Evolutionary conservation across 2,113 vertebrate species (phyloP).

Genomic region (Gallinago jamesoni): DNA sequence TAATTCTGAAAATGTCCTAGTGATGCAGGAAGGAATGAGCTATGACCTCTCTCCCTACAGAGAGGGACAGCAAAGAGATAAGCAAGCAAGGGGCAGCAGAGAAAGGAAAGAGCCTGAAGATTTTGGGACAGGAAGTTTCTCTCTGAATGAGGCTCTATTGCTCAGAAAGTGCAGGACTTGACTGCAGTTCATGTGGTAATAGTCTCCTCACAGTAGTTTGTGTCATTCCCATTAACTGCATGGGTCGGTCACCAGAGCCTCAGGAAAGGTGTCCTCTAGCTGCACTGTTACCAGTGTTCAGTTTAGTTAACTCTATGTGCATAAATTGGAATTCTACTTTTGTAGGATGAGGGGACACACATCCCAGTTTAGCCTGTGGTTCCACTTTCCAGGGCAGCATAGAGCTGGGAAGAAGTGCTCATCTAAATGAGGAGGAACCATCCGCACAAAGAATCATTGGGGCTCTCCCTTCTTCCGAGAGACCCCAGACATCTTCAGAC

Average conservation of each 20-base stretch:
- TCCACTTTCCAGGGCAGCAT: neutral
- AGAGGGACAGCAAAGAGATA: neutral
- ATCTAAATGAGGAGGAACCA: neutral
- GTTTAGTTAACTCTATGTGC: fast-evolving
- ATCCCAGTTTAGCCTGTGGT: neutral
- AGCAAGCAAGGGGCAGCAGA: neutral
- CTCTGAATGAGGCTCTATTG: neutral
- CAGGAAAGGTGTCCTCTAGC: neutral
- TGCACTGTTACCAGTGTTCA: neutral
- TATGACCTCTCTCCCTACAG: neutral
- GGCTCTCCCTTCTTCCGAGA: neutral
- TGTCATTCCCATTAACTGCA: neutral
- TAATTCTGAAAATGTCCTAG: neutral
- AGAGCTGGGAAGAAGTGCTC: neutral
- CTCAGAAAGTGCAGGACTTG: neutral
- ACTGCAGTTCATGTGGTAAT: neutral
- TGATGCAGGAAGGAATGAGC: neutral
- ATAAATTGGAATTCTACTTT: neutral
- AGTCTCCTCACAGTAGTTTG: neutral
- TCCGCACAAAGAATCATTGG: neutral
- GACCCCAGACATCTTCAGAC: neutral
- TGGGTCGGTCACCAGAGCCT: neutral
- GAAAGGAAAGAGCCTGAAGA: neutral
- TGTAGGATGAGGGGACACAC: neutral
- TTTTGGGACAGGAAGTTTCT: neutral